Conservation (phyloP, 2,888 invertebrate species). For the Pristionchus fissidentatus region DNA sequence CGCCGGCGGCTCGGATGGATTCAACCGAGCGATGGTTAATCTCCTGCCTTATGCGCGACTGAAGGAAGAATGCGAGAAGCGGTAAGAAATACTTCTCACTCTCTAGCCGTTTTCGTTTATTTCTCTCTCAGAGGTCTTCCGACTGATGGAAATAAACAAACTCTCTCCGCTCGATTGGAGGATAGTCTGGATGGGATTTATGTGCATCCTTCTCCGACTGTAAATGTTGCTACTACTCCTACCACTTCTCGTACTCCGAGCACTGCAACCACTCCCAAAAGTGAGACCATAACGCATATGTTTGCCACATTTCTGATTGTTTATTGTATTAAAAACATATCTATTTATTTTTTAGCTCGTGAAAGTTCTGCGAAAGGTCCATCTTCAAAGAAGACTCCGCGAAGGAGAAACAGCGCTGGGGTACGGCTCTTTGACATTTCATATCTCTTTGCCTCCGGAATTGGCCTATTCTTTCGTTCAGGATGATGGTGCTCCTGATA, state of each 20-base stretch:
- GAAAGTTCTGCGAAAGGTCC: neutral
- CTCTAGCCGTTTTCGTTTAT: neutral
- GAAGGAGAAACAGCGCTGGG: neutral
- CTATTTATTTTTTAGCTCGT: constrained; percentile 6
- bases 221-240: neutral
- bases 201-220: neutral
- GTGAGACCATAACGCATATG: neutral
- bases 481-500: neutral
- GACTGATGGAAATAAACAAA: neutral
- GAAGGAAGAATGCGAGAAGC: constrained; percentile 7
- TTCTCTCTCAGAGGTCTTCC: neutral
- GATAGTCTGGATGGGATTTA: neutral
- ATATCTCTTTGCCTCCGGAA: neutral
- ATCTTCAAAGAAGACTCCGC: neutral
- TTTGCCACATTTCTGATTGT: neutral
- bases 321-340: neutral
- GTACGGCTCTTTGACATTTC: neutral
- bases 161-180: constrained; percentile 20
- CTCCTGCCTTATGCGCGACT: neutral
- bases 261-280: neutral
- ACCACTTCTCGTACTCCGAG: neutral
- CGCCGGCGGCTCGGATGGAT: constrained; percentile 7
- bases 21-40: constrained; percentile 34
- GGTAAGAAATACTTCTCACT: neutral
- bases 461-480: neutral